These are phyloP conservation scores for Drosophila histrio DNA, from an alignment of 2,888 invertebrate genomes.

Conservation along the genomic window DNA sequence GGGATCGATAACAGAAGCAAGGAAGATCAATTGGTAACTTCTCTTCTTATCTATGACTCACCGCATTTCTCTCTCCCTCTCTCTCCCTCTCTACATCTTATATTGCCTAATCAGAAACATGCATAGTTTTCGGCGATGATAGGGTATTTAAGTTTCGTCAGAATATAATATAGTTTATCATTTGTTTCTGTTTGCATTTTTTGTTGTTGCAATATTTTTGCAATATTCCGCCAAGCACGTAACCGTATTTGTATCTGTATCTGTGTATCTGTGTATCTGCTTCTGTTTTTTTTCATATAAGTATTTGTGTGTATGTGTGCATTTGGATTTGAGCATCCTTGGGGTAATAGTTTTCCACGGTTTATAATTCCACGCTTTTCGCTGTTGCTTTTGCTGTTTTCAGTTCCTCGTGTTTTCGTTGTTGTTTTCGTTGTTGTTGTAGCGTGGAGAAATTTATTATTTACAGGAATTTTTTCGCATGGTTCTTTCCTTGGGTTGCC, in stretches of 20 bases:
- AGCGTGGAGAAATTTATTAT: conserved; percentile 70
- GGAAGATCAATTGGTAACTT: not conserved
- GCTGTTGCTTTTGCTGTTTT: conserved; percentile 27
- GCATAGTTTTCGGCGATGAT: not conserved
- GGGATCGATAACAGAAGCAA: not conserved
- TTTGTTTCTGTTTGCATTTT: conserved; percentile 26
- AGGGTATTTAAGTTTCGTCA: conserved; percentile 32
- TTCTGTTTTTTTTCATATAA: not conserved
- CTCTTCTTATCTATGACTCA: not conserved
- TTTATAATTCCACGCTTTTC: conserved; percentile 75
- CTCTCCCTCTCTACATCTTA: no score
- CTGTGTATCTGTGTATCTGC: conserved; percentile 17
- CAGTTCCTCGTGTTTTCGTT: conserved; percentile 12
- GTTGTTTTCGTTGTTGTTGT: conserved; percentile 26
- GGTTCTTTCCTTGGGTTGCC: conserved; percentile 49
- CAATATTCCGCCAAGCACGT: conserved; percentile 72
- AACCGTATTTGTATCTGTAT: conserved; percentile 60
- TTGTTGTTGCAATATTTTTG: conserved; percentile 69
- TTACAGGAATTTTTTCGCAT: conserved; percentile 67
- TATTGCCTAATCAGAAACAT: not conserved
- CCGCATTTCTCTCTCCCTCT: not conserved
- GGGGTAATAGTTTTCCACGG: conserved; percentile 80
- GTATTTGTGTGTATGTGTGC: conserved; percentile 40
- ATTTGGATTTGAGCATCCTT: conserved; percentile 77
- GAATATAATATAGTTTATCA: not conserved